These are phyloP conservation scores for Hirtodrosophila duncani DNA, from an alignment of 2,888 invertebrate genomes.

Conservation along the genomic window DNA sequence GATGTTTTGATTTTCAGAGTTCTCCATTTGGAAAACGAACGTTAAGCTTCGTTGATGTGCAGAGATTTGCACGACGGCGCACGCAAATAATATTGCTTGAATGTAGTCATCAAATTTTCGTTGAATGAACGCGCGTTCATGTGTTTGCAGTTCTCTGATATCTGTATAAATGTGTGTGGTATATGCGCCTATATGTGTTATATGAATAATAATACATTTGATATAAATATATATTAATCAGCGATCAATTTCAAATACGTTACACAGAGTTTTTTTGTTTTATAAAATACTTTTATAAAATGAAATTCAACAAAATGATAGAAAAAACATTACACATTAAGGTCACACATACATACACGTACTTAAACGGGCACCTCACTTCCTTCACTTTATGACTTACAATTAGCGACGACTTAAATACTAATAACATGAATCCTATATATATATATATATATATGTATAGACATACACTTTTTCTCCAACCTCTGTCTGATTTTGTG, in stretches of 20 bases:
- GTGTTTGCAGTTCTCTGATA: too few species aligned
- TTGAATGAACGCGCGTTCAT: too few species aligned
- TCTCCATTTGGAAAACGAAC: too few species aligned
- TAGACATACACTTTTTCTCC: slow-evolving; percentile 14
- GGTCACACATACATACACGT: slow-evolving; percentile 8
- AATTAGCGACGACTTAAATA: slow-evolving; percentile 43
- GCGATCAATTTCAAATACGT: slow-evolving; percentile 3
- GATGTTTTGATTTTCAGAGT: too few species aligned
- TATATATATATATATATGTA: slow-evolving; percentile 32
- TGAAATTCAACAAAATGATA: slow-evolving; percentile 14
- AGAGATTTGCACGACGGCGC: too few species aligned
- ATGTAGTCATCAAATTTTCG: too few species aligned
- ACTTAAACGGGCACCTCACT: slow-evolving; percentile 13
- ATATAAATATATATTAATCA: slow-evolving; percentile 21
- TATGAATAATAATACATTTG: slow-evolving; percentile 38
- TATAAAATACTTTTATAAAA: too few species aligned
- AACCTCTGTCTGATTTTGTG: slow-evolving; percentile 4
- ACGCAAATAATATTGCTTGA: too few species aligned
- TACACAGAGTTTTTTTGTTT: too few species aligned
- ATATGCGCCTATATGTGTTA: slow-evolving; percentile 14
- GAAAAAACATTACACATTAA: slow-evolving; percentile 16
- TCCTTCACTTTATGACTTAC: slow-evolving; percentile 8
- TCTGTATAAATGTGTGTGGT: slow-evolving; percentile 2
- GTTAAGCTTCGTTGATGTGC: too few species aligned
- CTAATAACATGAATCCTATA: slow-evolving; percentile 59